A percentile compares a stretch with the other conserved stretches of the same genome.
Evolutionary conservation across 2,797 vertebrate genomes (phyloP).

Genomic region (Rhadinocentrus ornatus): DNA sequence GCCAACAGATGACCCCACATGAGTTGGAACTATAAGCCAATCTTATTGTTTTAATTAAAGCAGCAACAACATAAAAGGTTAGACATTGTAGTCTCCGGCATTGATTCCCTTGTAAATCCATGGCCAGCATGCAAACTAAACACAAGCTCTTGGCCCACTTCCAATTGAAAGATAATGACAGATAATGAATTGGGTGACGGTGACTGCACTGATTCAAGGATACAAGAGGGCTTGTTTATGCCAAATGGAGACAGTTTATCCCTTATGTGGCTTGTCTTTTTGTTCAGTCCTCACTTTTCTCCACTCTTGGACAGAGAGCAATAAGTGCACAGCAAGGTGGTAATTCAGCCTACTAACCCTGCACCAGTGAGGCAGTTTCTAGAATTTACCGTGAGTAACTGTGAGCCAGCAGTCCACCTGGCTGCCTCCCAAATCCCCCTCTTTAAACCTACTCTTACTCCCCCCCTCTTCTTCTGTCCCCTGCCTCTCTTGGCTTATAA

Average conservation of each 20-base stretch:
- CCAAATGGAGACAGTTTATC: slow-evolving; percentile 70
- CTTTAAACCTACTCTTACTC: slow-evolving; percentile 65
- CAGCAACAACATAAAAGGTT: slow-evolving; percentile 61
- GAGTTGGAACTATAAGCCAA: slow-evolving; percentile 48
- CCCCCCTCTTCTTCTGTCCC: slow-evolving; percentile 49
- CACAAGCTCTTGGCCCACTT: slow-evolving; percentile 63
- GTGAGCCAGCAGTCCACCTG: slow-evolving; percentile 71
- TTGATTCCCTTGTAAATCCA: slow-evolving; percentile 65
- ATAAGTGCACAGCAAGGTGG: slow-evolving; percentile 45
- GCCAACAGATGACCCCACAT: slow-evolving; percentile 52
- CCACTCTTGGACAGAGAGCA: slow-evolving; percentile 28
- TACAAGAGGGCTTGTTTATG: slow-evolving; percentile 67
- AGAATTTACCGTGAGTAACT: slow-evolving; percentile 77
- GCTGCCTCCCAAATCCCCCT: slow-evolving; percentile 69
- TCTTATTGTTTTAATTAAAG: slow-evolving; percentile 78
- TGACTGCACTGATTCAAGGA: slow-evolving; percentile 65
- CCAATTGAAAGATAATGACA: slow-evolving; percentile 77
- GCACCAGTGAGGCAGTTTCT: slow-evolving; percentile 60
- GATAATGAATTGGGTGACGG: slow-evolving; percentile 76
- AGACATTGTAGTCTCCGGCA: slow-evolving; percentile 57
- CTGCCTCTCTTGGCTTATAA: slow-evolving; percentile 64
- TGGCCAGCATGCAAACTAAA: slow-evolving; percentile 68
- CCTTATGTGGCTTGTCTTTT: slow-evolving; percentile 59
- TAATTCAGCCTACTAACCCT: slow-evolving; percentile 78
- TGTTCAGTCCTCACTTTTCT: slow-evolving; percentile 40